These are phyloP conservation scores for Gerris lacustris DNA, from an alignment of 2,888 invertebrate genomes.

Conservation along the genomic window DNA sequence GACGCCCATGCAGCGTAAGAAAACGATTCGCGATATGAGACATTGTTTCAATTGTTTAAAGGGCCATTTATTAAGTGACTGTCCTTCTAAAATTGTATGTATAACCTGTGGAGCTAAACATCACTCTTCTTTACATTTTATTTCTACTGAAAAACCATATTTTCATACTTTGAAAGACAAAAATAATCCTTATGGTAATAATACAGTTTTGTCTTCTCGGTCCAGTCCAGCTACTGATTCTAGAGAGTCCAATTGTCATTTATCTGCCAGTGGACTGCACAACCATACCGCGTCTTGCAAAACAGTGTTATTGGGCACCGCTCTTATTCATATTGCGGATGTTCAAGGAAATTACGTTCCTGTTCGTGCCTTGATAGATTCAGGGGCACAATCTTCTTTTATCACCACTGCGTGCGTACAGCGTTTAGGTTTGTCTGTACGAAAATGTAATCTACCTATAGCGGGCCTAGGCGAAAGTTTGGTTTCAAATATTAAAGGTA, in stretches of 20 bases:
- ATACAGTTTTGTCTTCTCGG: background rate
- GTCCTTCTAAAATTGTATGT: background rate
- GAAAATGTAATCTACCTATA: background rate
- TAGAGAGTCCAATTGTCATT: background rate
- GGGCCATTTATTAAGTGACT: background rate
- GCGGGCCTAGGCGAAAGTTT: background rate
- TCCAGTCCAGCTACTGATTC: background rate
- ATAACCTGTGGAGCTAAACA: background rate
- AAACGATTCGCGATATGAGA: background rate
- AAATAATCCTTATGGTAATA: no score
- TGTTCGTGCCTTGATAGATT: background rate
- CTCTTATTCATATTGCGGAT: background rate
- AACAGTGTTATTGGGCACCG: background rate
- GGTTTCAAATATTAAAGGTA: background rate
- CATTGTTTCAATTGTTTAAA: background rate
- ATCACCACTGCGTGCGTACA: background rate
- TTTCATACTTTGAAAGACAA: background rate
- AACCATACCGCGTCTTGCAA: background rate
- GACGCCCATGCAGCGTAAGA: background rate
- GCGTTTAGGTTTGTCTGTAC: background rate
- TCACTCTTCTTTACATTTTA: background rate
- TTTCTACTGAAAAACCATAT: background rate
- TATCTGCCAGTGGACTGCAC: background rate
- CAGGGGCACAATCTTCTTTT: background rate
- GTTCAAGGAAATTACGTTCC: background rate